Conservation (phyloP, 2,113 vertebrate genomes). For the Morone chrysops region DNA sequence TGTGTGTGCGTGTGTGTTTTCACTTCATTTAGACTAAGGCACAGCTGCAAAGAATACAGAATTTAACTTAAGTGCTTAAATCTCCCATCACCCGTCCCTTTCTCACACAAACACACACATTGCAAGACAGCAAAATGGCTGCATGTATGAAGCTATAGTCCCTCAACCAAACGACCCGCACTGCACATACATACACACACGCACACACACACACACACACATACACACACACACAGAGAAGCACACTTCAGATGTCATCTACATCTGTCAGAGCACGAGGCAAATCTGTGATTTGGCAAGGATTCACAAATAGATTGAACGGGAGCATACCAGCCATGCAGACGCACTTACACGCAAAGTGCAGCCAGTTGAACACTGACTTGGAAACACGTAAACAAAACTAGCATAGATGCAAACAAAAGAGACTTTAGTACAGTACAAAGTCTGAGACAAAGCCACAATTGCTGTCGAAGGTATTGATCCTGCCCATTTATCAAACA, state of each 20-base stretch:
- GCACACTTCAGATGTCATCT: constrained; percentile 44
- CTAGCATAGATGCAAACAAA: neutral
- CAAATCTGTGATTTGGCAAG: constrained; percentile 48
- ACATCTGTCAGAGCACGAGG: constrained; percentile 42
- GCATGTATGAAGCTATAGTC: neutral
- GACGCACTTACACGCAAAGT: constrained; percentile 1
- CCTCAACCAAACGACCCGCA: neutral
- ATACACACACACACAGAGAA: neutral
- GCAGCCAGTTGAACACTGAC: neutral
- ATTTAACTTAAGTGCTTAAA: constrained; percentile 17
- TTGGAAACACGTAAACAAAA: neutral
- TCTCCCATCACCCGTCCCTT: neutral
- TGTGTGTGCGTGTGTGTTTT: constrained; percentile 8
- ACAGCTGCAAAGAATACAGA: constrained; percentile 17
- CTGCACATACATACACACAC: neutral
- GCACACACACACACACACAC: constrained; percentile 8
- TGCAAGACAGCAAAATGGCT: constrained; percentile 11
- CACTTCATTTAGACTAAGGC: constrained; percentile 3
- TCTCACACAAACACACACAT: neutral
- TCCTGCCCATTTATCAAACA: neutral
- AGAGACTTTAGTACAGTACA: neutral
- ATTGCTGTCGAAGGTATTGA: constrained; percentile 8
- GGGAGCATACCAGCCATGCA: neutral
- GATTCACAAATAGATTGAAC: constrained; percentile 33
- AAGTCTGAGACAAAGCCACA: neutral